A percentile compares a stretch with the other conserved stretches of the same genome.
Evolutionary conservation across 2,888 invertebrate genomes (phyloP).

Genomic region (Synergus laeviventris): DNA sequence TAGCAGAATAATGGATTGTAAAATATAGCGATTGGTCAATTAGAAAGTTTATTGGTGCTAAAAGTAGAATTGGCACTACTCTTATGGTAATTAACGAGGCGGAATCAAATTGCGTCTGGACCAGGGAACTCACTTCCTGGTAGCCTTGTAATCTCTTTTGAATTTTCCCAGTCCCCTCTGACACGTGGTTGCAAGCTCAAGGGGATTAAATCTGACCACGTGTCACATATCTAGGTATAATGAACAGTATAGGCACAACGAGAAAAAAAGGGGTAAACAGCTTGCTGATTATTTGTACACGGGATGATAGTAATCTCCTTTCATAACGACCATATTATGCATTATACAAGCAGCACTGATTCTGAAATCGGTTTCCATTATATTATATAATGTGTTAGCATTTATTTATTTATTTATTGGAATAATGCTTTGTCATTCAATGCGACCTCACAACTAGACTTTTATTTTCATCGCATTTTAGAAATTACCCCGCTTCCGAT

Average conservation of each 20-base stretch:
- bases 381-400: not conserved
- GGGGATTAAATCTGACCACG: constrained; percentile 22
- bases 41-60: constrained; percentile 21
- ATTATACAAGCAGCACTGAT: constrained; percentile 16
- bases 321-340: constrained; percentile 22
- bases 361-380: not conserved
- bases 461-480: not conserved
- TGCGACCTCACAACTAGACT: not conserved
- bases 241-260: not conserved
- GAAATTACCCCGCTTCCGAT: not conserved
- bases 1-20: not conserved
- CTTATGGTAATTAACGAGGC: constrained; percentile 16
- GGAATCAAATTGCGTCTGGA: constrained; percentile 22
- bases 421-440: not conserved
- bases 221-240: constrained; percentile 16
- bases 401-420: not conserved
- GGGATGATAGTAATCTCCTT: constrained; percentile 16
- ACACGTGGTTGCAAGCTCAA: constrained; percentile 37
- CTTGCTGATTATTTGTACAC: constrained; percentile 30
- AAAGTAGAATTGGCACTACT: constrained; percentile 33
- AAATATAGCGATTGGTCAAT: not conserved
- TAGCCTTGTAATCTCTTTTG: constrained; percentile 21
- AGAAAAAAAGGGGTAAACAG: constrained; percentile 9
- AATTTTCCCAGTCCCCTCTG: constrained; percentile 31
- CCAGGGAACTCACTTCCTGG: constrained; percentile 32